Evolutionary conservation across 2,888 invertebrate genomes (phyloP), one percentile per base, ranked within the genome.

Genomic region (Drosophila yooni): DNA sequence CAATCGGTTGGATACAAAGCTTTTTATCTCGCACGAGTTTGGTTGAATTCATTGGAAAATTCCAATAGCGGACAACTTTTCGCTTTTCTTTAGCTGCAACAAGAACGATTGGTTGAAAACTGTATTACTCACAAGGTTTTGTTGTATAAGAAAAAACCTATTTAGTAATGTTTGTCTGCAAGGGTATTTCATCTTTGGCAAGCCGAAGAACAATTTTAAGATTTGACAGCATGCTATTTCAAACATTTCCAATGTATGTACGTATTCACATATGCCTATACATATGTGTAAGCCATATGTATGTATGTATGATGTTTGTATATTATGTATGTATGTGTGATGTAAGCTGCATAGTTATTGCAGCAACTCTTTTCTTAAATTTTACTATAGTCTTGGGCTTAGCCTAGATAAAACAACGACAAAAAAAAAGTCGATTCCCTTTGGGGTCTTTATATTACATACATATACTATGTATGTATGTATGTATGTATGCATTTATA

Each of bases 381-480:
- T 68, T 81, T 68, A 71, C 69, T 83, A 78, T 81, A 81, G 82
- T 81, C 84, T 84, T 78, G 75, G 75, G 63, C 81, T 82, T 84
- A 84, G 27, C 58, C 79, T 81, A 79, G 54, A 66, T 66, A 75
- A 68, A 73, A 68, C 66, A 56, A 65, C 51, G 48, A 69, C 56
- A 76, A 78, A 75, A 79, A 80, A 81, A 67, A 77, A 74, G 34
- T 36, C 36, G 46, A 53, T 53, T 56, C 70, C 70, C 70, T 33
- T 31, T 56, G 48, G 33, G 61, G 61, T 52, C 46, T 15, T 25
- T 15, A 25, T 25, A 10, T 46, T 66, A 31, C 57, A 57, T 43
- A 31, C 36, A 54, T 38, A 54, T 38, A 38, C 36, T 38, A 18
- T 31, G 6, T 31, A 31, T 40, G 56, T 40, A 56, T 56, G 27